phyloP scores from a whole-genome alignment of 2,888 invertebrate species.

The Brachynemurus nebulosus region DNA sequence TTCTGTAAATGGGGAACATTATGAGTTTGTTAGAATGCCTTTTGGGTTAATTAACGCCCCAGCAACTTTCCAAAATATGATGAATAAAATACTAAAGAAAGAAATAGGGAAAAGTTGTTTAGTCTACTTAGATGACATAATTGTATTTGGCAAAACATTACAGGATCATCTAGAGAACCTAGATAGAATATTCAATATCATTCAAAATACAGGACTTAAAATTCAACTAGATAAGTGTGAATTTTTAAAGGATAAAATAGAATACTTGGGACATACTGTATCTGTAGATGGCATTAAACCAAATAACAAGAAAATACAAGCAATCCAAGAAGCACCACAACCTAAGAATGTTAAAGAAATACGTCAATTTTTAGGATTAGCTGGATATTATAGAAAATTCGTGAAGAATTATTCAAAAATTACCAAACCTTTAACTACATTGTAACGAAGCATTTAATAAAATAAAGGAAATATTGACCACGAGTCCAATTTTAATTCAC shows the following conservation, averaged over 20 bases:
- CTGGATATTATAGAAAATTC: no score
- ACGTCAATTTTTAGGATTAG: no score
- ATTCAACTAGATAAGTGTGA: neutral
- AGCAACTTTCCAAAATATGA: neutral
- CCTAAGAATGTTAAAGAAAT: no score
- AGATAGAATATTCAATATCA: neutral
- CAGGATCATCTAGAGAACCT: neutral
- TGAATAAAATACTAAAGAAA: neutral
- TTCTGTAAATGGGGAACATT: neutral
- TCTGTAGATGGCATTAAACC: no score
- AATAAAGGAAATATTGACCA: no score
- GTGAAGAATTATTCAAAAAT: no score
- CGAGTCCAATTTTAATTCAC: no score
- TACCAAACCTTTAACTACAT: no score
- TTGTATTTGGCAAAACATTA: neutral
- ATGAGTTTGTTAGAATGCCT: neutral
- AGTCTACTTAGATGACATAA: neutral
- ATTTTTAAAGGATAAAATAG: neutral
- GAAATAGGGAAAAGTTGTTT: neutral
- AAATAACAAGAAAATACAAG: no score
- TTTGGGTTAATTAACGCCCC: neutral
- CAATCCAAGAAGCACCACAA: no score
- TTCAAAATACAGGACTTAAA: neutral
- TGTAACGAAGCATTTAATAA: no score
- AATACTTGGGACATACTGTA: neutral